Percentiles rank a stretch among this genome's conserved stretches.
These are phyloP conservation scores for Globodera ellingtonae DNA, from an alignment of 1,140 invertebrate species.

Conservation along the genomic window DNA sequence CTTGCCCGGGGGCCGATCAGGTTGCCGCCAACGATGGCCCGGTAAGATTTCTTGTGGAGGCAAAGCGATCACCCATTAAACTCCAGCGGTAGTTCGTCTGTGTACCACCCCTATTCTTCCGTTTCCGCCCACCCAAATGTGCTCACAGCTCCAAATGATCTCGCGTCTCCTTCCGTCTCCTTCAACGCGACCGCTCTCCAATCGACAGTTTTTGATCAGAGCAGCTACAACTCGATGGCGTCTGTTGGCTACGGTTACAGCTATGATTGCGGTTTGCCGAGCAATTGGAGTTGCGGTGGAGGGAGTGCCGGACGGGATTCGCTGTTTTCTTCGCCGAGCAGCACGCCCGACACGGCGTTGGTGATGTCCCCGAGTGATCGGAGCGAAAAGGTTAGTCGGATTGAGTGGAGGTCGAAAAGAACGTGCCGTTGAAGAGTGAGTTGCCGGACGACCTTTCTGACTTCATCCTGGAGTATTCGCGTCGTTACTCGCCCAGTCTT, in stretches of 20 bases:
- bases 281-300: slow-evolving; percentile 25
- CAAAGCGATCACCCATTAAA: slow-evolving; percentile 25
- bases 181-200: slow-evolving; percentile 35
- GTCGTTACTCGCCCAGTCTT: slow-evolving; percentile 46
- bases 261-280: slow-evolving; percentile 43
- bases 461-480: slow-evolving; percentile 65
- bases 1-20: slow-evolving; percentile 61
- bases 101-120: background rate
- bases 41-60: slow-evolving; percentile 3
- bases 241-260: slow-evolving; percentile 33
- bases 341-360: slow-evolving; percentile 50
- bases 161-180: background rate
- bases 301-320: slow-evolving; percentile 32
- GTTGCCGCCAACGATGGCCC: slow-evolving; percentile 30
- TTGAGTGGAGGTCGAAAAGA: slow-evolving; percentile 17
- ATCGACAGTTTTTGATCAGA: slow-evolving; percentile 39
- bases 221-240: slow-evolving; percentile 25
- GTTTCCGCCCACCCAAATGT: slow-evolving; percentile 26
- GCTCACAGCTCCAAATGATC: background rate
- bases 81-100: slow-evolving; percentile 5
- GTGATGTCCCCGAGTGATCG: slow-evolving; percentile 14
- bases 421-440: slow-evolving; percentile 34
- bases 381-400: slow-evolving; percentile 23
- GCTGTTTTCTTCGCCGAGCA: slow-evolving; percentile 45
- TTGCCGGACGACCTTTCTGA: slow-evolving; percentile 63